These are phyloP conservation scores for Hydrochoerus hydrochaeris DNA, from an alignment of 2,113 vertebrate genomes.

Conservation along the genomic window DNA sequence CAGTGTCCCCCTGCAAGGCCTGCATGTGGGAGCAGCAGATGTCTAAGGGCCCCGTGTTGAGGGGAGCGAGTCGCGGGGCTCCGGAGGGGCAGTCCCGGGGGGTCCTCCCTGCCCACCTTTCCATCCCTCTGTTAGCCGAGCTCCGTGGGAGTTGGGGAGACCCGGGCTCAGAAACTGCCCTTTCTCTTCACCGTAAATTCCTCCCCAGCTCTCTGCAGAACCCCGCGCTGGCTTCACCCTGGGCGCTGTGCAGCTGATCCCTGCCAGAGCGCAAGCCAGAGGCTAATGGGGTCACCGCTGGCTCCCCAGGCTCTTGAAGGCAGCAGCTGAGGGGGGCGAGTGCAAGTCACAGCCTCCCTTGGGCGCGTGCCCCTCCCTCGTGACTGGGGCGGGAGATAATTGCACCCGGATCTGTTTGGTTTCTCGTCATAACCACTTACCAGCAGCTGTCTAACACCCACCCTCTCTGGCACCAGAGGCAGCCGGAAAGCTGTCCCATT, in stretches of 20 bases:
- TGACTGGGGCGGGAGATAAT: not conserved
- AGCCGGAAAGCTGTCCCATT: not conserved
- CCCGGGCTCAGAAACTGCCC: not conserved
- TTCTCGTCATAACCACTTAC: not conserved
- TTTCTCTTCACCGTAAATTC: not conserved
- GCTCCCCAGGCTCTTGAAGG: constrained; percentile 5
- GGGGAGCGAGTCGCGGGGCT: fast-evolving
- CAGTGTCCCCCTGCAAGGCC: not conserved
- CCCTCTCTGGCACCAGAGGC: not conserved
- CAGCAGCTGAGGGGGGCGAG: not conserved
- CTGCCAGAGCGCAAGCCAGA: not conserved
- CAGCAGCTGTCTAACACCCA: not conserved
- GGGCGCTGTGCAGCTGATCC: not conserved
- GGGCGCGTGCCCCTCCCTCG: not conserved
- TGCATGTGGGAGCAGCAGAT: fast-evolving
- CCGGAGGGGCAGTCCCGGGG: not conserved
- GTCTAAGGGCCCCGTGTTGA: fast-evolving
- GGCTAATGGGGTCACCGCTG: not conserved
- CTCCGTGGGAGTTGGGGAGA: not conserved
- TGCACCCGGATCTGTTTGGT: not conserved
- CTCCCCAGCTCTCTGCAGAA: not conserved
- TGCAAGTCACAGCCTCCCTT: not conserved
- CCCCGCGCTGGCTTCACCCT: not conserved
- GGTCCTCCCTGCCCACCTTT: not conserved
- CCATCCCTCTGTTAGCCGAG: not conserved